Evolutionary conservation across 2,797 vertebrate genomes (phyloP), one percentile per base, ranked within the genome.

Genomic region (Poecilia wingei): DNA sequence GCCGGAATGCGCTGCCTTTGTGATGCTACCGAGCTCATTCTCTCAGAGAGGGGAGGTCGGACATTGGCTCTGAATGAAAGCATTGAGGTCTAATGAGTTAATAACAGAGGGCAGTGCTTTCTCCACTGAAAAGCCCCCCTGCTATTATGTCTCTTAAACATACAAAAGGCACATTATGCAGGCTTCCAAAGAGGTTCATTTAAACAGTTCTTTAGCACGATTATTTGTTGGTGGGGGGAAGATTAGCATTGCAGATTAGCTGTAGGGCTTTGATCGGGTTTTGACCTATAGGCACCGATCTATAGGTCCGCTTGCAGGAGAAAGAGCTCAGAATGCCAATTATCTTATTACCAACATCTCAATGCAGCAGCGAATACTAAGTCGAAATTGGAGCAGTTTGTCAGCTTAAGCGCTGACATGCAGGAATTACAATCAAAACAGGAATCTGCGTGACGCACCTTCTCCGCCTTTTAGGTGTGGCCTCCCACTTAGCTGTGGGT

Each of bases 221-320:
- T 95, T 94, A 95, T 93, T 95, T 93, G 92, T 91, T 86, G 85
- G 88, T 41, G 59, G 87, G 87, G 87, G 31, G 59, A 41, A 31
- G 75, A 95, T 96, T 95, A 94, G 93, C 95, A 95, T 94, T 95
- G 95, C 93, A 96, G 95, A 96, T 95, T 75, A 83, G 79, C 90
- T 88, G 77, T 75, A 88, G 92, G 95, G 93, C 95, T 95, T 92
- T 95, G 94, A 95, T 95, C 86, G 59, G 87, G 89, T 92, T 94
- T 91, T 95, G 94, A 95, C 95, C 95, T 93, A 88, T 81, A 91
- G 87, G 90, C 76, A 93, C 88, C 83, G 91, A 95, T 95, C 94
- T 91, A 92, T 93, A 93, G 84, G 84, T 76, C 82, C 78, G 86
- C 82, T 87, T 88, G 87, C 85, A 71, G 70, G 87, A 89, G 80